Base-by-base conservation (phyloP, 1,140 invertebrate genomes). In the Sarcophaga bullata region DNA sequence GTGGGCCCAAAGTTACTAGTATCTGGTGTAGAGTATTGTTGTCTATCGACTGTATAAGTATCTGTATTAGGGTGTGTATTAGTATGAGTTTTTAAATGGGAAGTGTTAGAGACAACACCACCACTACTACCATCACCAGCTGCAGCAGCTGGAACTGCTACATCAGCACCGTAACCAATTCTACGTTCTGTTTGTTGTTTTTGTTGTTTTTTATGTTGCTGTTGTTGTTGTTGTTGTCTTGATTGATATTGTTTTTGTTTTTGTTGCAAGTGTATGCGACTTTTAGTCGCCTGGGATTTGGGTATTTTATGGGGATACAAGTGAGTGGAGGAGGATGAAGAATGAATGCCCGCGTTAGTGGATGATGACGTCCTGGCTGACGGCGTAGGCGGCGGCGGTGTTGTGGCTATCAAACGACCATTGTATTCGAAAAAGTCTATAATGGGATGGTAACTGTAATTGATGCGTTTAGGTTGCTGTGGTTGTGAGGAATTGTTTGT, bases 391-490 rank as follows among this genome's bases (percentile, higher is more conserved):
- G 54, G 3, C 4, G 83, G 52, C 37, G 50, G 62, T 72, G 86
- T 19, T 8, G 54, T n/a, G 15, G 11, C 7, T 73, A 11, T 73
- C 68, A 80, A 84, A 84, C 9, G 85, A 81, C 25, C 80, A 83
- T 78, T 86, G 78, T 86, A 86, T 80, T 93, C 93, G 87, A 96
- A 96, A 88, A 95, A 96, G 85, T 96, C 95, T 84, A 96, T 95
- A 80, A 96, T 96, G 4, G 95, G 95, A 89, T 96, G 95, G 86
- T 96, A 96, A 87, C 94, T 95, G 86, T 96, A 96, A 90, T 96
- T 96, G 54, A 96, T 92, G 85, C 93, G 91, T 86, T 92, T 92
- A 52, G 84, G 62, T 47, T 52, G 50, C 8, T 47, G 8, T 5
- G 62, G 62, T 19, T 68, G n/a, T 68, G 62, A 5, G 62, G 62